Evolutionary conservation across 2,113 vertebrate species (phyloP), one percentile per base, ranked within the genome.

Genomic region (Ophiodon elongatus): DNA sequence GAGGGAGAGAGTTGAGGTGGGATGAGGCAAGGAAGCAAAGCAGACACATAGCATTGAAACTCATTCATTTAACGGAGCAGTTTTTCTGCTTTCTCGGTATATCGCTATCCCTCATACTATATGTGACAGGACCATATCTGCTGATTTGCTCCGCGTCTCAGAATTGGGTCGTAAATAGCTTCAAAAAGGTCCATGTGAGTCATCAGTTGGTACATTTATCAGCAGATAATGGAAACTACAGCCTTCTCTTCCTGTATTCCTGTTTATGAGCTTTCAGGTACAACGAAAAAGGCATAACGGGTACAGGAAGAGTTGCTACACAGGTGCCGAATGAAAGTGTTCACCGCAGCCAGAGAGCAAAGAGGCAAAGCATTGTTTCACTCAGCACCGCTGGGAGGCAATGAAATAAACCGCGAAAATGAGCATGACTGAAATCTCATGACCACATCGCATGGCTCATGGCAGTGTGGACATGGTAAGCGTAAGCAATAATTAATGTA

Each of bases 21-120:
- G 62, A 82, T 79, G 87, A 88, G 57, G 74, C 23, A 62, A 76
- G 68, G 87, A 89, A 59, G 76, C 15, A 73, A 76, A 62, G 54
- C 50, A 75, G 66, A 54, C 69, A 69, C 74, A 76, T n/a, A 82
- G 63, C 64, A 60, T 75, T 43, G 79, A 52, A 80, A 79, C 64
- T 88, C 72, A 82, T 89, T 80, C 70, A 78, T 73, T 80, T 72
- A 63, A 81, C 67, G 52, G 21, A 81, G 62, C 31, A 64, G 41
- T 65, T 45, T 76, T 80, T 47, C 43, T 67, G 27, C 60, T 74
- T 64, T 63, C 27, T 69, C 14, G 4, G 43, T 19, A 19, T 8
- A 82, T 67, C 8, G n/a, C 47, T 17, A 21, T 77, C 56, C 59
- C 29, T 76, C 37, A 52, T 35, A 14, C 76, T 23, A 4, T 4